phyloP scores from a whole-genome alignment of 2,797 vertebrate species.

The Paratrypauchen microcephalus region DNA sequence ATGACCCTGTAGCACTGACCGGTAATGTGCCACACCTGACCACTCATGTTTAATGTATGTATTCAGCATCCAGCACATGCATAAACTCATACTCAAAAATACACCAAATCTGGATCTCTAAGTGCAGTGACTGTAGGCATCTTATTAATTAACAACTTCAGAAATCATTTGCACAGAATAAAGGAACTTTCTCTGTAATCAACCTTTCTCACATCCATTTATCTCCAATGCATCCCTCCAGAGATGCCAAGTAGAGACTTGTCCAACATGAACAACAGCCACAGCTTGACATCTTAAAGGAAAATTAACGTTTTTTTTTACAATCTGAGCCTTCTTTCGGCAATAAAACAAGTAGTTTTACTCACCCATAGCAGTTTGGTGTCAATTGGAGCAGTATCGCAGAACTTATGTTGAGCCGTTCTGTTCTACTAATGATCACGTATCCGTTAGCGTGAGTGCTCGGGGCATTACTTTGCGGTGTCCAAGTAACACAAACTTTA shows the following conservation, averaged over 20 bases:
- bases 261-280: conserved; percentile 42
- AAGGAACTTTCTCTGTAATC: conserved; percentile 6
- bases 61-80: conserved; percentile 17
- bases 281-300: too few species aligned
- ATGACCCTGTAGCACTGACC: conserved; percentile 53
- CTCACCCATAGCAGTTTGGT: too few species aligned
- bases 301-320: too few species aligned
- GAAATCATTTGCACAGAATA: conserved; percentile 34
- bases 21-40: conserved; percentile 53
- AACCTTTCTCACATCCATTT: conserved; percentile 48
- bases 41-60: conserved; percentile 34
- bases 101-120: conserved; percentile 1
- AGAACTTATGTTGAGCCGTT: too few species aligned
- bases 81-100: conserved; percentile 2
- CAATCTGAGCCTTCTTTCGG: too few species aligned
- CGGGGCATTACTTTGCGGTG: too few species aligned
- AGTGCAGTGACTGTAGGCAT: background rate
- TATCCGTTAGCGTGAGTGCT: too few species aligned
- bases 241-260: conserved; percentile 61
- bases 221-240: conserved; percentile 47
- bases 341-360: too few species aligned
- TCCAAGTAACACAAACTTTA: too few species aligned
- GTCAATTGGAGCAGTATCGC: too few species aligned
- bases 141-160: conserved; percentile 9
- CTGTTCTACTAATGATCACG: too few species aligned